A percentile compares a stretch with the other conserved stretches of the same genome.
These are phyloP conservation scores for Pseudorhombus dupliciocellatus DNA, from an alignment of 2,113 vertebrate species.

Conservation along the genomic window DNA sequence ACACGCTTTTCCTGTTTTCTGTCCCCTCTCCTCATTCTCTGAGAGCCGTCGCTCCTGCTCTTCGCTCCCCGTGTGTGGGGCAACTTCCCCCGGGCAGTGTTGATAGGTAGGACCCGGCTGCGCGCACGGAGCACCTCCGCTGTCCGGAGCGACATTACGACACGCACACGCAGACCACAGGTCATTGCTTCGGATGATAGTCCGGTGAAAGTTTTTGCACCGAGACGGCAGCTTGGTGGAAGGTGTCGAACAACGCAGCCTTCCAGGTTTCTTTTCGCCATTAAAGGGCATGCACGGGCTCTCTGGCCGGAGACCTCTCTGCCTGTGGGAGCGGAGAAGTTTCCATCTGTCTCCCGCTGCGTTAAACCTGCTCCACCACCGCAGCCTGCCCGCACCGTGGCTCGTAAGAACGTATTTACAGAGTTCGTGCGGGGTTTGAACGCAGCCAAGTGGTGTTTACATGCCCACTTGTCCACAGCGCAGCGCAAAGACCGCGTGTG, in stretches of 20 bases:
- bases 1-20: slow-evolving; percentile 66
- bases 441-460: slow-evolving; percentile 58
- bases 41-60: not conserved
- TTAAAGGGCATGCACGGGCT: slow-evolving; percentile 72
- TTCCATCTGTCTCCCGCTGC: slow-evolving; percentile 21
- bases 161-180: not conserved
- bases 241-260: slow-evolving; percentile 50
- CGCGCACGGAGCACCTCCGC: slow-evolving; percentile 21
- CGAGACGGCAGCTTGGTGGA: slow-evolving; percentile 13
- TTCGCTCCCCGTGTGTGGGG: not conserved
- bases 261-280: slow-evolving; percentile 68
- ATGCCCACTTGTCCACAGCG: slow-evolving; percentile 44
- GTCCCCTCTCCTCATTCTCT: not conserved
- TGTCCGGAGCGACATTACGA: slow-evolving; percentile 17
- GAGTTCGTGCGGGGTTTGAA: slow-evolving; percentile 18
- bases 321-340: slow-evolving; percentile 20
- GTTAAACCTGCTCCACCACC: not conserved
- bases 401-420: slow-evolving; percentile 8
- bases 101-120: not conserved
- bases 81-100: not conserved
- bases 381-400: not conserved
- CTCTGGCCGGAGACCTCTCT: slow-evolving; percentile 69
- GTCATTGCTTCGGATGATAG: not conserved
- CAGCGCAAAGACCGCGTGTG: slow-evolving; percentile 59
- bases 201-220: slow-evolving; percentile 46